phyloP scores from a whole-genome alignment of 2,888 invertebrate genomes.

The Ligdia adustata region DNA sequence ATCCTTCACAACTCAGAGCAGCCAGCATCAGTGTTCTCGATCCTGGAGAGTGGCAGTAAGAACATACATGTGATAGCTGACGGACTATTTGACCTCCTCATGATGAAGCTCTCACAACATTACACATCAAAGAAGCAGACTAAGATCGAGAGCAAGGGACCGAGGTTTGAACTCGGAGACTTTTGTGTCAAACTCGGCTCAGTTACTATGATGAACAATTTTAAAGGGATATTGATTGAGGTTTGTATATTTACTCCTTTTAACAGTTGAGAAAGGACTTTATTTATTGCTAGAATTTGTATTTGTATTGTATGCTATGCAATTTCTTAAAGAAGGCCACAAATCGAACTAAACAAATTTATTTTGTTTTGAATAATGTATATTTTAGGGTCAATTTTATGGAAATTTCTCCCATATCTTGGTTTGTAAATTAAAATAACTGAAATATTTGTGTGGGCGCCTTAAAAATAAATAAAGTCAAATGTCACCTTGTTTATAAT shows the following conservation, averaged over 20 bases:
- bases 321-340: no score
- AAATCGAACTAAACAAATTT: no score
- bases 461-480: no score
- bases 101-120: slow-evolving; percentile 94
- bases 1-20: slow-evolving; percentile 98
- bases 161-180: slow-evolving; percentile 94
- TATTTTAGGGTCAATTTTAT: no score
- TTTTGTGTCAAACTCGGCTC: slow-evolving; percentile 97
- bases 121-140: slow-evolving; percentile 96
- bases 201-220: slow-evolving; percentile 95
- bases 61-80: slow-evolving; percentile 95
- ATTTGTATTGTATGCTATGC: no score
- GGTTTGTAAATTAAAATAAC: no score
- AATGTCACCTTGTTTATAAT: no score
- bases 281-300: no score
- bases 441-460: no score
- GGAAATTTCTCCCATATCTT: no score
- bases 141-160: slow-evolving; percentile 95
- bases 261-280: no score
- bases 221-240: slow-evolving; percentile 97
- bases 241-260: slow-evolving; percentile 72
- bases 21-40: slow-evolving; percentile 96
- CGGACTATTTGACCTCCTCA: slow-evolving; percentile 94
- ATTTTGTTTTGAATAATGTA: no score
- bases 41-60: slow-evolving; percentile 94